Evolutionary conservation across 2,797 vertebrate species (phyloP).

Genomic region (Rhodeus uyekii): DNA sequence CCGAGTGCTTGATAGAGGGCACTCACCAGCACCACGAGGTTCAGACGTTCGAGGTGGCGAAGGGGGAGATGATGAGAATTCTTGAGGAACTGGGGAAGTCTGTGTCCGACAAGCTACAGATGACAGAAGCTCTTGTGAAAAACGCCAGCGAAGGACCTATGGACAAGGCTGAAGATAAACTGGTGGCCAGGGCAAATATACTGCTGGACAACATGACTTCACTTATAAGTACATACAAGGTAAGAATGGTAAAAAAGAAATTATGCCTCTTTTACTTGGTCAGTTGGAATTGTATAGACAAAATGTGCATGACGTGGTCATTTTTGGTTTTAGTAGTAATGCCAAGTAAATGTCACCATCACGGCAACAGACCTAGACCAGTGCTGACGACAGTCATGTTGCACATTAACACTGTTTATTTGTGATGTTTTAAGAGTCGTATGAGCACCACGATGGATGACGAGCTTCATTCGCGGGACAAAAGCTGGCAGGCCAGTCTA

Average conservation of each 20-base stretch:
- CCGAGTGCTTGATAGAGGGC: conserved; percentile 63
- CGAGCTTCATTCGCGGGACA: conserved; percentile 58
- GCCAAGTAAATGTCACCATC: conserved; percentile 12
- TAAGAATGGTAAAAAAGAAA: neutral
- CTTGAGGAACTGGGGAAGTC: conserved; percentile 67
- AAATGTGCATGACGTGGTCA: neutral
- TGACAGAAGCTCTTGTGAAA: conserved; percentile 67
- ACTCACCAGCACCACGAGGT: conserved; percentile 72
- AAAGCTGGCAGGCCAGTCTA: conserved; percentile 63
- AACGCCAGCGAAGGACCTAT: conserved; percentile 54
- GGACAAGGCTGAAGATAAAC: conserved; percentile 64
- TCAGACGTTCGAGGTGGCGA: conserved; percentile 70
- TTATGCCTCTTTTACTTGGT: neutral
- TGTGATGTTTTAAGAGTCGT: conserved; percentile 64
- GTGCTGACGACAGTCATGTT: neutral
- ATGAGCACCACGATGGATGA: conserved; percentile 65
- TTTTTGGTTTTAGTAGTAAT: neutral
- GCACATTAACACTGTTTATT: conserved; percentile 20
- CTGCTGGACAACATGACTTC: conserved; percentile 69
- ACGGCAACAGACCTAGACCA: neutral
- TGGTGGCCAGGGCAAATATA: conserved; percentile 63
- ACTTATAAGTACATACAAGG: conserved; percentile 58
- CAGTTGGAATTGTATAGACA: neutral
- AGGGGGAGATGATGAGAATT: conserved; percentile 70
- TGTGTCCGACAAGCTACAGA: conserved; percentile 66